phyloP scores from a whole-genome alignment of 1,140 invertebrate species.

The Carcinoscorpius rotundicauda region DNA sequence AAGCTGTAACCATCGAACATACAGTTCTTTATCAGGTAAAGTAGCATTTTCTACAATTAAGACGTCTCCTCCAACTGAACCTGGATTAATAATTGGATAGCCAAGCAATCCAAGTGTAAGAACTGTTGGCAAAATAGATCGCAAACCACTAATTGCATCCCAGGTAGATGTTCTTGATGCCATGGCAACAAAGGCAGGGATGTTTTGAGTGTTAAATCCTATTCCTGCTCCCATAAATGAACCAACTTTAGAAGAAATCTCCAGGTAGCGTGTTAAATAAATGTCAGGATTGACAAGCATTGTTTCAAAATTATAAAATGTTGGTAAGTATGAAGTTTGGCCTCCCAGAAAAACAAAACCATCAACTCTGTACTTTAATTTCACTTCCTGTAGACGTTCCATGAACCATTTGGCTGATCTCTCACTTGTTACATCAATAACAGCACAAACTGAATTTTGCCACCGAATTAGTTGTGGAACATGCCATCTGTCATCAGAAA shows the following conservation, averaged over 20 bases:
- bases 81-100: conserved; percentile 83
- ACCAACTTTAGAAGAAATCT: conserved; percentile 33
- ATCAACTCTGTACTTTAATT: conserved; percentile 62
- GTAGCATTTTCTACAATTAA: neutral
- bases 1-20: conserved; percentile 85
- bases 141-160: conserved; percentile 53
- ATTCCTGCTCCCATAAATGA: conserved; percentile 68
- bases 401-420: conserved; percentile 63
- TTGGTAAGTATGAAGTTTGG: conserved; percentile 71
- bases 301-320: conserved; percentile 58
- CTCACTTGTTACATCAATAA: conserved; percentile 72
- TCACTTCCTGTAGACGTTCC: conserved; percentile 53
- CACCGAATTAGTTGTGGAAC: conserved; percentile 23
- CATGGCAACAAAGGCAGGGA: conserved; percentile 72
- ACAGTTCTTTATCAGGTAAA: conserved; percentile 74
- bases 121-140: conserved; percentile 68
- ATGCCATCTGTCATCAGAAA: conserved; percentile 17
- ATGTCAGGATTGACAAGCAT: conserved; percentile 61
- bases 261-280: conserved; percentile 50
- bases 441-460: conserved; percentile 48
- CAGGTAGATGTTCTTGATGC: conserved; percentile 76
- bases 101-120: conserved; percentile 74
- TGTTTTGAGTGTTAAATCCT: conserved; percentile 61
- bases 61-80: conserved; percentile 75
- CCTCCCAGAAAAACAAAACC: conserved; percentile 84